A percentile compares a stretch with the other conserved stretches of the same genome.
Evolutionary conservation across 2,888 invertebrate genomes (phyloP).

Genomic region (Acholoe squamosa): DNA sequence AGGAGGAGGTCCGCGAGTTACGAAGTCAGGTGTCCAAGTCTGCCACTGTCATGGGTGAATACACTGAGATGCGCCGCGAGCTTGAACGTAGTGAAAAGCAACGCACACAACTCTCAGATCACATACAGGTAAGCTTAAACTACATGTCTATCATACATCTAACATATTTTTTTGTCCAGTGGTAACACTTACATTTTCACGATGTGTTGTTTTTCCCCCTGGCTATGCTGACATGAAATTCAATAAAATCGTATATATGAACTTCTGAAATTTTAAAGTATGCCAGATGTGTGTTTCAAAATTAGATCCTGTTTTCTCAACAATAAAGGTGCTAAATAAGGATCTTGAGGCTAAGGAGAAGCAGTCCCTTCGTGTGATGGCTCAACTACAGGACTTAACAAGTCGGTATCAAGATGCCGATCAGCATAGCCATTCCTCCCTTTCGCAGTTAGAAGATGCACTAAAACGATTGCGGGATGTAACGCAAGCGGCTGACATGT

Average conservation of each 20-base stretch:
- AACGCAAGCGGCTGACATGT: slow-evolving; percentile 76
- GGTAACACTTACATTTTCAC: no score
- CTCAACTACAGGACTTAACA: slow-evolving; percentile 77
- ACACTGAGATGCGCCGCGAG: slow-evolving; percentile 75
- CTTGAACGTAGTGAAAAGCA: slow-evolving; percentile 80
- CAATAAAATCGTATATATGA: no score
- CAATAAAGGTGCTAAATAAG: slow-evolving; percentile 78
- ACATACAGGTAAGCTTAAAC: slow-evolving; percentile 76
- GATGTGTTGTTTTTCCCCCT: no score
- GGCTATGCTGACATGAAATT: no score
- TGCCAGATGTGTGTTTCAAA: no score
- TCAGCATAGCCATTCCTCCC: slow-evolving; percentile 74
- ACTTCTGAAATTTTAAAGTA: no score
- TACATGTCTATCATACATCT: no score
- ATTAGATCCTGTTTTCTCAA: no score
- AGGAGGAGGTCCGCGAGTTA: slow-evolving; percentile 77
- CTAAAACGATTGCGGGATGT: slow-evolving; percentile 74
- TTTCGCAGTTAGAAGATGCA: slow-evolving; percentile 77
- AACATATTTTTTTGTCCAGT: no score
- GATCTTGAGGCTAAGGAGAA: slow-evolving; percentile 73
- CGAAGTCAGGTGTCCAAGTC: slow-evolving; percentile 76
- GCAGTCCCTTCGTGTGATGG: slow-evolving; percentile 66
- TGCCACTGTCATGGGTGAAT: slow-evolving; percentile 74
- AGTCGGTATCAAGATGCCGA: slow-evolving; percentile 78
- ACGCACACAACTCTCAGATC: slow-evolving; percentile 80